These are phyloP conservation scores for Lysandra bellargus DNA, from an alignment of 2,888 invertebrate genomes.

Conservation along the genomic window DNA sequence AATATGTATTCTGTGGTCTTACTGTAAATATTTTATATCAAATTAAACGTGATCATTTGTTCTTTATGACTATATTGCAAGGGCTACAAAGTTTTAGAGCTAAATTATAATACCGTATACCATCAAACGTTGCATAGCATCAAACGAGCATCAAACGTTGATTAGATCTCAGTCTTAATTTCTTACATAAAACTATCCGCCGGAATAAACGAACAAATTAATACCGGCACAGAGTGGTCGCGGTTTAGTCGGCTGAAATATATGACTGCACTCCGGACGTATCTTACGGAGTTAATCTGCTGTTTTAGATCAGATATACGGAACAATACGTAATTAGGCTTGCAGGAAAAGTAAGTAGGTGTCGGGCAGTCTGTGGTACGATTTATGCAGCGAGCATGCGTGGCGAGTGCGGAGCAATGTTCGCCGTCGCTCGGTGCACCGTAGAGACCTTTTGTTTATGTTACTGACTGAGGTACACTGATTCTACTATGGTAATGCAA, in stretches of 20 bases:
- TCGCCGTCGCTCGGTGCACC: constrained; percentile 48
- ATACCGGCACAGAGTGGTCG: constrained; percentile 15
- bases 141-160: background rate
- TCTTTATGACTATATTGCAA: background rate
- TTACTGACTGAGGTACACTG: constrained; percentile 43
- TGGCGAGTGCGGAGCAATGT: constrained; percentile 58
- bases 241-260: constrained; percentile 10
- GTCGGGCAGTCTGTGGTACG: constrained; percentile 33
- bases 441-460: constrained; percentile 59
- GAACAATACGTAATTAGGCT: constrained; percentile 31
- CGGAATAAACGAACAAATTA: constrained; percentile 17
- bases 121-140: background rate
- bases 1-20: background rate
- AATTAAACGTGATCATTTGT: background rate
- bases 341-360: constrained; percentile 31
- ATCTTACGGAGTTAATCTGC: constrained; percentile 27
- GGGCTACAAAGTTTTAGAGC: background rate
- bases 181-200: constrained; percentile 12
- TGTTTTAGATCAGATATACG: constrained; percentile 30
- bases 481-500: background rate
- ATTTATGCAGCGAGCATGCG: constrained; percentile 51
- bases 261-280: constrained; percentile 23
- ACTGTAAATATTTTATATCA: background rate
- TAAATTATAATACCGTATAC: background rate
- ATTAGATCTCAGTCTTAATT: background rate